Evolutionary conservation across 2,113 vertebrate species (phyloP).

Genomic region (Embiotoca jacksoni): DNA sequence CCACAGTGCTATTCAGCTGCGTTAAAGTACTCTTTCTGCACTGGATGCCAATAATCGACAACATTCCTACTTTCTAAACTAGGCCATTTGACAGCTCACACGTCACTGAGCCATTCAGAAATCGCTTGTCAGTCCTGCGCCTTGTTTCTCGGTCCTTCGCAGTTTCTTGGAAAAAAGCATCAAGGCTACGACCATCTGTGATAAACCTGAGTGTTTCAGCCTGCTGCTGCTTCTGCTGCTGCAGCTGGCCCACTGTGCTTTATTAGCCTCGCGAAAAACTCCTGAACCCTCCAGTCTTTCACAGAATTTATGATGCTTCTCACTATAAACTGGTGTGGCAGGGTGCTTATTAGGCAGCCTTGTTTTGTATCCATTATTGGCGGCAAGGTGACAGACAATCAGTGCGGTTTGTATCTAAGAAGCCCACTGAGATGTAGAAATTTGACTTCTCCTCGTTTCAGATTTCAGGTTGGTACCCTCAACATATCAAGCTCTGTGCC

Average conservation of each 20-base stretch:
- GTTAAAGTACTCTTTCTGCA: constrained; percentile 41
- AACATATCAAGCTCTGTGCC: neutral
- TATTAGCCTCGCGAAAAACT: constrained; percentile 55
- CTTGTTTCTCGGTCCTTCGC: constrained; percentile 14
- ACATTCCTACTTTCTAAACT: constrained; percentile 2
- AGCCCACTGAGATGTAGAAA: constrained; percentile 32
- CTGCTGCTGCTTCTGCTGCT: constrained; percentile 21
- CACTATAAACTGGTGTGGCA: constrained; percentile 27
- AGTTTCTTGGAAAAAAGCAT: constrained; percentile 35
- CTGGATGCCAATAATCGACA: constrained; percentile 42
- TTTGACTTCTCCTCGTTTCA: constrained; percentile 10
- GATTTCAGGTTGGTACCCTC: constrained; percentile 18
- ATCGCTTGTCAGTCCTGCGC: constrained; percentile 1
- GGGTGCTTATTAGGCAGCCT: constrained; percentile 4
- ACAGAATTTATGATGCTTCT: constrained; percentile 49
- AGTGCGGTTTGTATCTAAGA: constrained; percentile 22
- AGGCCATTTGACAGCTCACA: constrained; percentile 10
- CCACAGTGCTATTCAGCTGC: constrained; percentile 51
- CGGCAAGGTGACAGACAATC: constrained; percentile 29
- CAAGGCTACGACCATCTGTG: constrained; percentile 48
- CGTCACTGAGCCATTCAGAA: too few species aligned
- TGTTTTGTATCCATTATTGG: constrained; percentile 21
- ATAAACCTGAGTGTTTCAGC: constrained; percentile 48
- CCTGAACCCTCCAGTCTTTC: constrained; percentile 29
- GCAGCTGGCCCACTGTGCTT: constrained; percentile 48